phyloP scores from a whole-genome alignment of 2,888 invertebrate genomes.

The Erebia aethiops region DNA sequence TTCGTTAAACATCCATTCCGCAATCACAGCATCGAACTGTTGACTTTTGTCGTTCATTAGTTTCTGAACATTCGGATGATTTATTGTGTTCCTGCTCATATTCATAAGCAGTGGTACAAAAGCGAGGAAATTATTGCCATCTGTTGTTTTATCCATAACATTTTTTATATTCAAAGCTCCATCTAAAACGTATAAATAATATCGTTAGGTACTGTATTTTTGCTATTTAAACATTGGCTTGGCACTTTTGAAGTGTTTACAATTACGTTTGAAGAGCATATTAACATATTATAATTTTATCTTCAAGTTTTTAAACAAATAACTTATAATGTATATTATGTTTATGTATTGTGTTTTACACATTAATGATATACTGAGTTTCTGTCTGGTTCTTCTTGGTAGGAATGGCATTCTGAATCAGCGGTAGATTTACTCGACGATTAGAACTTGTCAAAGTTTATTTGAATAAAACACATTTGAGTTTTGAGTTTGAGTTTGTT shows the following conservation, averaged over 20 bases:
- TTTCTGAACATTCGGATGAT: conserved; percentile 39
- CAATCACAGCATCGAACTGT: conserved; percentile 53
- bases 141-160: conserved; percentile 22
- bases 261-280: not conserved
- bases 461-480: too few species aligned
- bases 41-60: conserved; percentile 50
- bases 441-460: too few species aligned
- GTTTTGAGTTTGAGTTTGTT: too few species aligned
- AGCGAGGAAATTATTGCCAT: not conserved
- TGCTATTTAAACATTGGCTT: too few species aligned
- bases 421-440: too few species aligned
- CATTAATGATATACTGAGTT: too few species aligned
- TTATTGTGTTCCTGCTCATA: conserved; percentile 6
- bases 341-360: too few species aligned
- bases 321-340: too few species aligned
- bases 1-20: conserved; percentile 52
- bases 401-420: too few species aligned
- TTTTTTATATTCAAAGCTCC: conserved; percentile 13
- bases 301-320: too few species aligned
- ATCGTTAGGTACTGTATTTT: too few species aligned
- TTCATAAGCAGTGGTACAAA: conserved; percentile 13
- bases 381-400: too few species aligned
- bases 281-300: not conserved
- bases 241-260: not conserved
- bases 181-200: conserved; percentile 13